Percentiles rank a stretch among this genome's conserved stretches.
phyloP scores from a whole-genome alignment of 2,797 vertebrate species.

The Argya squamiceps region DNA sequence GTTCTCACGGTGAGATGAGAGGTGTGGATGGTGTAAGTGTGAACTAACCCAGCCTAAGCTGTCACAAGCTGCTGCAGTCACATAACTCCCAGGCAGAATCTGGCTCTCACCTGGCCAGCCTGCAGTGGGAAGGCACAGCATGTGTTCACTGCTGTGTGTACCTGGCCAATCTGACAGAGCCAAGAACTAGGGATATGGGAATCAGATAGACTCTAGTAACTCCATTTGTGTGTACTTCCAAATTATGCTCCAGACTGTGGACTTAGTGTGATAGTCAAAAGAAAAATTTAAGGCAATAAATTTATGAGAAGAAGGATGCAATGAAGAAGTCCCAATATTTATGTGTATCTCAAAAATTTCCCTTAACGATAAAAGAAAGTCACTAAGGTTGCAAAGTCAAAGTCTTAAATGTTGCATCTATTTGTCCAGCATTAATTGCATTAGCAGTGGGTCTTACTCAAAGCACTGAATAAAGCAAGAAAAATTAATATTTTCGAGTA shows the following conservation, averaged over 20 bases:
- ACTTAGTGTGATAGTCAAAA: background rate
- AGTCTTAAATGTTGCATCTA: background rate
- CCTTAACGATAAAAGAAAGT: background rate
- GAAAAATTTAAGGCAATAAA: background rate
- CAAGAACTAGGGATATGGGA: background rate
- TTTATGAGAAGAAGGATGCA: background rate
- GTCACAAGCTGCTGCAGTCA: background rate
- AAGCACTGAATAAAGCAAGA: background rate
- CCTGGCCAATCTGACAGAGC: background rate
- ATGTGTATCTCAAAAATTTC: background rate
- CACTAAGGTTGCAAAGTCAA: background rate
- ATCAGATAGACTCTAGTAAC: background rate
- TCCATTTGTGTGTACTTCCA: background rate
- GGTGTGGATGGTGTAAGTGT: rapidly evolving
- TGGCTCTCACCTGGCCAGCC: background rate
- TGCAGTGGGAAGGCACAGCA: rapidly evolving
- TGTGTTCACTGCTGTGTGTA: rapidly evolving
- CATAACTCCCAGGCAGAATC: rapidly evolving
- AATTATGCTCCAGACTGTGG: background rate
- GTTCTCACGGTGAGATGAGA: background rate
- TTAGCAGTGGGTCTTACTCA: background rate
- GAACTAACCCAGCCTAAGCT: background rate
- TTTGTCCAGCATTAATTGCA: background rate
- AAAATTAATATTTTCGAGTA: background rate
- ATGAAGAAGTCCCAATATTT: background rate